These are phyloP conservation scores for Menidia menidia DNA, from an alignment of 2,797 vertebrate species.

Conservation along the genomic window DNA sequence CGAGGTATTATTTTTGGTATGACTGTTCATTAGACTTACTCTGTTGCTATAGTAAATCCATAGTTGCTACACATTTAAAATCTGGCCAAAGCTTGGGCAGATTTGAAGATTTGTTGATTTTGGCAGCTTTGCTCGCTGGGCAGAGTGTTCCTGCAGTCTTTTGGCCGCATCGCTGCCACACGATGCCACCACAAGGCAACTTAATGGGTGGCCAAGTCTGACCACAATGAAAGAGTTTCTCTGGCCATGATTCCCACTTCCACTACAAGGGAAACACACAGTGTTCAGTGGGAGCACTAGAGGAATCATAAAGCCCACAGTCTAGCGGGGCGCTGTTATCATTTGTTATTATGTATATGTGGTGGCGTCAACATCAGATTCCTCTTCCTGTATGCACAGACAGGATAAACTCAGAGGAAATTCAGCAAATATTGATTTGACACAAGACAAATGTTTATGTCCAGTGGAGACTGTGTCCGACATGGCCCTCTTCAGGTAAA, in stretches of 20 bases:
- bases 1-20: constrained; percentile 37
- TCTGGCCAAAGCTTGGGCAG: constrained; percentile 40
- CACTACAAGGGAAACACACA: constrained; percentile 57
- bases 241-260: constrained; percentile 73
- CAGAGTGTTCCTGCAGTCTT: constrained; percentile 70
- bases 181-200: constrained; percentile 69
- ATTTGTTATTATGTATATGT: constrained; percentile 53
- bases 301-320: constrained; percentile 14
- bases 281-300: constrained; percentile 3
- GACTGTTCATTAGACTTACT: constrained; percentile 45
- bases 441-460: constrained; percentile 54
- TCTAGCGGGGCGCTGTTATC: constrained; percentile 24
- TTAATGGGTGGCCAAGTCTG: constrained; percentile 77
- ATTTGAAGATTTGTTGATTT: constrained; percentile 77
- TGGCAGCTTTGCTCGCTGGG: constrained; percentile 61
- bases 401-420: constrained; percentile 43
- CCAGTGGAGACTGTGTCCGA: constrained; percentile 14
- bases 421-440: constrained; percentile 31
- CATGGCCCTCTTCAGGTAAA: constrained; percentile 28
- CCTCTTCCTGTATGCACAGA: constrained; percentile 51
- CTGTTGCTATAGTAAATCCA: constrained; percentile 65
- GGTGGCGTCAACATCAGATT: constrained; percentile 38
- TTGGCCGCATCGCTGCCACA: constrained; percentile 67
- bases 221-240: constrained; percentile 74
- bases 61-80: constrained; percentile 46